Evolutionary conservation across 1,140 invertebrate genomes (phyloP).

Genomic region (Patella vulgata): DNA sequence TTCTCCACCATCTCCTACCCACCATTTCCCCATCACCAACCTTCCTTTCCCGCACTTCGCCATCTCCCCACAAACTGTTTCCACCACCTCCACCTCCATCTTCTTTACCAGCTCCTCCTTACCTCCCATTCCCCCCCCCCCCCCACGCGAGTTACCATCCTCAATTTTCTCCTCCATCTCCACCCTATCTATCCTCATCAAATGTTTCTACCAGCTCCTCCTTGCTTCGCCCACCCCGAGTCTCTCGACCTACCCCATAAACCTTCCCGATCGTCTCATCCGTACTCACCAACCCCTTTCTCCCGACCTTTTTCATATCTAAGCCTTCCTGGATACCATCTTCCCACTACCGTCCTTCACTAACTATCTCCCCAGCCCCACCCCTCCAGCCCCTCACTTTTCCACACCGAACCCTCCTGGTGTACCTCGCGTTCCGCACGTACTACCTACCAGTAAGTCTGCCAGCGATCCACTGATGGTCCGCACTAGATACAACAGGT

Average conservation of each 20-base stretch:
- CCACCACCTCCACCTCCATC: not conserved
- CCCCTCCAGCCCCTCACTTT: not conserved
- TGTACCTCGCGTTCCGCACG: no score
- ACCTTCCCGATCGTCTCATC: not conserved
- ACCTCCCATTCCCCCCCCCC: not conserved
- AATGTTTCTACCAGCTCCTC: not conserved
- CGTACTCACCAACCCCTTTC: not conserved
- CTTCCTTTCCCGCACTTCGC: not conserved
- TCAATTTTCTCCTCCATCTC: not conserved
- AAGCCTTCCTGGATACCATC: slow-evolving; percentile 1
- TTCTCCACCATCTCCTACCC: not conserved
- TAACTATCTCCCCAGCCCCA: not conserved
- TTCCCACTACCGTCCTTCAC: slow-evolving; percentile 3
- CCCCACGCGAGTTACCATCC: not conserved
- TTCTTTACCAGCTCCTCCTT: not conserved
- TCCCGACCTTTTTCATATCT: slow-evolving; percentile 3
- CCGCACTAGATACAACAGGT: no score
- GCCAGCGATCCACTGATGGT: no score
- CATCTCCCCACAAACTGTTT: not conserved
- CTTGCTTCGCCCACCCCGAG: not conserved
- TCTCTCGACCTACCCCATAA: not conserved
- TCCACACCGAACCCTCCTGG: not conserved
- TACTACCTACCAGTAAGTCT: no score
- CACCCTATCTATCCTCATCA: slow-evolving; percentile 4
- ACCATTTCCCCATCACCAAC: not conserved